These are phyloP conservation scores for Amphipyra berbera DNA, from an alignment of 2,888 invertebrate species.

Conservation along the genomic window DNA sequence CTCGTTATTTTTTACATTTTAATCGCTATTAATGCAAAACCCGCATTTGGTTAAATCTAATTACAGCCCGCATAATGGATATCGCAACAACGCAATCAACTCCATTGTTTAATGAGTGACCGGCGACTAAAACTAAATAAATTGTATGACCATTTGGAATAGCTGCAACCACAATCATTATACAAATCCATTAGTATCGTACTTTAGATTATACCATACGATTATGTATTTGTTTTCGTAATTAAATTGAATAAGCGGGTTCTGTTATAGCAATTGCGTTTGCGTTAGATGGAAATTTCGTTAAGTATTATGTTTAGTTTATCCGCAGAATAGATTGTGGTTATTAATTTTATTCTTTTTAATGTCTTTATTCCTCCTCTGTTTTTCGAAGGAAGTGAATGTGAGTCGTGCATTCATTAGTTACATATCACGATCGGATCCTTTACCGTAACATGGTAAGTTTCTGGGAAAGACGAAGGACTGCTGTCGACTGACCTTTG, in stretches of 20 bases:
- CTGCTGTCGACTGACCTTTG: too few relatives aligned
- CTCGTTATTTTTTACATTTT: conserved; percentile 73
- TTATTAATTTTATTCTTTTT: conserved; percentile 6
- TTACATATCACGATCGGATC: too few relatives aligned
- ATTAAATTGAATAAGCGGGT: conserved; percentile 70
- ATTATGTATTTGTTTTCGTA: conserved; percentile 71
- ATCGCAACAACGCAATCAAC: conserved; percentile 85
- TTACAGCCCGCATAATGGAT: conserved; percentile 87
- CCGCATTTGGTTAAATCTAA: conserved; percentile 88
- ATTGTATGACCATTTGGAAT: conserved; percentile 79
- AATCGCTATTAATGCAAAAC: conserved; percentile 79
- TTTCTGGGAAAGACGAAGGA: too few relatives aligned
- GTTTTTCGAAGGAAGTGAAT: too few relatives aligned
- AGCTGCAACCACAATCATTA: conserved; percentile 79
- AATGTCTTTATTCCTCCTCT: not conserved
- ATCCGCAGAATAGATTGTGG: conserved; percentile 24
- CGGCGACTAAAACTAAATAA: conserved; percentile 82
- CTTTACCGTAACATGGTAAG: too few relatives aligned
- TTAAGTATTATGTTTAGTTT: conserved; percentile 34
- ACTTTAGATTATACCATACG: conserved; percentile 71
- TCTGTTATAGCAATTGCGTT: conserved; percentile 60
- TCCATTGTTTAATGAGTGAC: conserved; percentile 87
- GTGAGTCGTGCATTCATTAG: too few relatives aligned
- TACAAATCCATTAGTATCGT: conserved; percentile 75
- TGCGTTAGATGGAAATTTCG: conserved; percentile 46